phyloP scores from a whole-genome alignment of 2,888 invertebrate species.

The Sceliomorpha sp. region DNA sequence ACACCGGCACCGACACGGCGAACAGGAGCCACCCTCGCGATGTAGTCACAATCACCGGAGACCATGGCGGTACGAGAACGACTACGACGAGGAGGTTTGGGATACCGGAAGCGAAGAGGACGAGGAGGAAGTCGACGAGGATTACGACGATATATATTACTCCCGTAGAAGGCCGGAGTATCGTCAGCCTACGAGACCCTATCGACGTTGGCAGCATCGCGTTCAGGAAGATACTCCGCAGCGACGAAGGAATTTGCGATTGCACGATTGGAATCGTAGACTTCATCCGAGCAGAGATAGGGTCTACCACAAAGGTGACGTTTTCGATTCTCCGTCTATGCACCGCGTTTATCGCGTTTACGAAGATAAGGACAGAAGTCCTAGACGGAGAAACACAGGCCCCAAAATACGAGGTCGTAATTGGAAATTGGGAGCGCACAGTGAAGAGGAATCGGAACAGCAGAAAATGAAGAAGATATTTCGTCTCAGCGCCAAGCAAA shows the following conservation, averaged over 20 bases:
- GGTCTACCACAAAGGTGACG: constrained; percentile 40
- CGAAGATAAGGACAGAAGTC: constrained; percentile 23
- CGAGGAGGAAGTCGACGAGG: constrained; percentile 48
- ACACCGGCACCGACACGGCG: constrained; percentile 73
- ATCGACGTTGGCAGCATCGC: constrained; percentile 39
- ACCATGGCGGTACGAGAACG: constrained; percentile 58
- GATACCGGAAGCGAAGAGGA: constrained; percentile 58
- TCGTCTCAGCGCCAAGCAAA: constrained; percentile 25
- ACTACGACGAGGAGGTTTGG: constrained; percentile 60
- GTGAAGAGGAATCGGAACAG: constrained; percentile 22
- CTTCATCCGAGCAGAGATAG: constrained; percentile 51
- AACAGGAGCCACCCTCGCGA: constrained; percentile 64
- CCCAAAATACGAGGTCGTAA: no score
- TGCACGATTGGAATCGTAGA: constrained; percentile 48
- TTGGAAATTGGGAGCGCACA: constrained; percentile 17
- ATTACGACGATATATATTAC: constrained; percentile 43
- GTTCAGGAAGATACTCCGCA: constrained; percentile 29
- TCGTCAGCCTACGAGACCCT: constrained; percentile 7
- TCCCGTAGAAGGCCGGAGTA: constrained; percentile 10
- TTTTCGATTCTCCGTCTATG: constrained; percentile 14
- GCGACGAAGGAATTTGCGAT: constrained; percentile 47
- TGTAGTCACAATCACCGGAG: constrained; percentile 53
- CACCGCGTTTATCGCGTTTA: constrained; percentile 11
- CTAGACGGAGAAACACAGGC: constrained; percentile 4
- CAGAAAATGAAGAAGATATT: constrained; percentile 29